These are phyloP conservation scores for Phaenicophaeus curvirostris DNA, from an alignment of 2,797 vertebrate genomes.

Conservation along the genomic window DNA sequence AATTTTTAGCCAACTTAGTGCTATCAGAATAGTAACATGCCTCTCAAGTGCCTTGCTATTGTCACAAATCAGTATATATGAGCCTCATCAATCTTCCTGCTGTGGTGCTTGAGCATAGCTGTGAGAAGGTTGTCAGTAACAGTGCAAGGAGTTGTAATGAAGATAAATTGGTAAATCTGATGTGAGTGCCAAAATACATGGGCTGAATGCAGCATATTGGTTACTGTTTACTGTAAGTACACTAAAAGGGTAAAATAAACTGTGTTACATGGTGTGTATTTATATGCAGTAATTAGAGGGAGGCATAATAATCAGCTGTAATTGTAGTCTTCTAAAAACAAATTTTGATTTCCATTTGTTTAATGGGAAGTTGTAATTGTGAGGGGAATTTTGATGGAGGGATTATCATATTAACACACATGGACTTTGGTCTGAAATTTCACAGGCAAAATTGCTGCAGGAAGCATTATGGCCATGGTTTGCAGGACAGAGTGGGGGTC, in stretches of 20 bases:
- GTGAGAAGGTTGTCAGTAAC: conserved; percentile 41
- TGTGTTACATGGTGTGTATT: conserved; percentile 6
- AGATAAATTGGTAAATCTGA: conserved; percentile 41
- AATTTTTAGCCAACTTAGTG: conserved; percentile 30
- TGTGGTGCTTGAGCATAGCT: not conserved
- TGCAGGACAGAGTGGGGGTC: not conserved
- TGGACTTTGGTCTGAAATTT: not conserved
- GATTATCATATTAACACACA: not conserved
- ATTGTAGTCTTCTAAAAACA: conserved; percentile 41
- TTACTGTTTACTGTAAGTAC: conserved; percentile 56
- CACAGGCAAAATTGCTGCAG: not conserved
- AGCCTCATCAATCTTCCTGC: conserved; percentile 55
- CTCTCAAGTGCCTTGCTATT: conserved; percentile 40
- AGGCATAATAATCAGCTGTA: conserved; percentile 36
- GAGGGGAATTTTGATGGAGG: not conserved
- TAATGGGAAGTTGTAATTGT: conserved; percentile 6
- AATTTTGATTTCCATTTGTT: not conserved
- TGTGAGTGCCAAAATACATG: conserved; percentile 40
- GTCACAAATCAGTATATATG: conserved; percentile 24
- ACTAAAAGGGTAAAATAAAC: conserved; percentile 29
- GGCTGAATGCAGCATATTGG: not conserved
- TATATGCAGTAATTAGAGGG: conserved; percentile 50
- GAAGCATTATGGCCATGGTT: not conserved
- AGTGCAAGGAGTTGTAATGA: conserved; percentile 29
- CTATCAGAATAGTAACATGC: conserved; percentile 4